Conservation (phyloP, 2,797 vertebrate genomes). For the Schizopygopsis pylzovi region DNA sequence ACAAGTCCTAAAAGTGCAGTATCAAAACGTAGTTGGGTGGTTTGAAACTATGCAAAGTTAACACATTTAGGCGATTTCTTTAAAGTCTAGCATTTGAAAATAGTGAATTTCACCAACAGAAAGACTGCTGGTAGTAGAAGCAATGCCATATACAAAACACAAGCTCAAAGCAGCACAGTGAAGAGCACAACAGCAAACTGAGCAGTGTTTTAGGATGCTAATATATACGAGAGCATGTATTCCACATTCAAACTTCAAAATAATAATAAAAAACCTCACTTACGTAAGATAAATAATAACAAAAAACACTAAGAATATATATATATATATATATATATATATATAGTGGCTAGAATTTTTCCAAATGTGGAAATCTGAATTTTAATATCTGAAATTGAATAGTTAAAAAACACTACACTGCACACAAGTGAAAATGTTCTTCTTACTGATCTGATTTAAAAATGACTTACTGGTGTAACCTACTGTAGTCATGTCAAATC, state of each 20-base stretch:
- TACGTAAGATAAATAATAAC: no score
- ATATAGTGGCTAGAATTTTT: neutral
- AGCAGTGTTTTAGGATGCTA: neutral
- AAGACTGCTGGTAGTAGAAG: neutral
- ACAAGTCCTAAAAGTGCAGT: neutral
- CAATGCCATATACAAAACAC: neutral
- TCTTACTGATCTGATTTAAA: neutral
- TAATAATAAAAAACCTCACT: no score
- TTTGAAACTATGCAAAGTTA: neutral
- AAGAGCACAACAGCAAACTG: neutral
- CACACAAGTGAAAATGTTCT: neutral
- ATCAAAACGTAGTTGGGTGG: neutral
- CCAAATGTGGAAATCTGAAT: neutral
- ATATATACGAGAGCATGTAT: neutral
- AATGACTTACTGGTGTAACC: neutral
- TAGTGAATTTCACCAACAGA: neutral
- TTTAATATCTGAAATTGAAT: neutral
- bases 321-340: no score
- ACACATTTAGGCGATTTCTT: neutral
- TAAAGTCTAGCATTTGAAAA: neutral
- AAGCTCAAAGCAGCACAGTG: constrained; percentile 22
- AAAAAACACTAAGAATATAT: no score
- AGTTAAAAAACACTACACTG: neutral
- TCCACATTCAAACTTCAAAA: neutral
- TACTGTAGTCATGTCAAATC: neutral